phyloP scores from a whole-genome alignment of 2,113 vertebrate species.

The Centropus unirufus region DNA sequence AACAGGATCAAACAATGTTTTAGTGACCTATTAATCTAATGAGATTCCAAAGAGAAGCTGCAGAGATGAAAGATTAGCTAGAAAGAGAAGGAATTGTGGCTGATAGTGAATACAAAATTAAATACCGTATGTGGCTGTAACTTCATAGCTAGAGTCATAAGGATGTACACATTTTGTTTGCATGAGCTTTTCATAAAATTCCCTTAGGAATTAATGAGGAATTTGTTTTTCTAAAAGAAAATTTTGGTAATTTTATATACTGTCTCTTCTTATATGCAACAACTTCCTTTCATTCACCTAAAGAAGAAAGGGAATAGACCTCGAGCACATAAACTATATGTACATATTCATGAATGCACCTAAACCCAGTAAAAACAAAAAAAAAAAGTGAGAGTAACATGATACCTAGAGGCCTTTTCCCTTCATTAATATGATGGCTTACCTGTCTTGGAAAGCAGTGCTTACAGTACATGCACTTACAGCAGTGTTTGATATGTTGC shows the following conservation, averaged over 20 bases:
- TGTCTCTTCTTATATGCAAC: background rate
- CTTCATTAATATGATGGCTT: background rate
- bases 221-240: background rate
- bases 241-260: background rate
- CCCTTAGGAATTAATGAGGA: background rate
- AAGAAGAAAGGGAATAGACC: background rate
- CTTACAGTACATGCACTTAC: background rate
- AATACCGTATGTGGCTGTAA: background rate
- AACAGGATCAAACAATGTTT: conserved; percentile 60
- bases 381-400: background rate
- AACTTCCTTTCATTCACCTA: background rate
- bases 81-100: conserved; percentile 4
- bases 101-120: conserved; percentile 37
- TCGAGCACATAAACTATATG: background rate
- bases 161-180: background rate
- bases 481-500: background rate
- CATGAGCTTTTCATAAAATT: background rate
- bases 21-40: conserved; percentile 50
- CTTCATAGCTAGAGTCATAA: conserved; percentile 13
- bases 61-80: conserved; percentile 18
- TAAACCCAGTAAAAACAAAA: background rate
- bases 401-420: background rate
- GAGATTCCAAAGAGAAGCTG: conserved; percentile 4
- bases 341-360: background rate
- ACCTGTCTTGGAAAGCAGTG: background rate